A percentile compares a stretch with the other conserved stretches of the same genome.
Evolutionary conservation across 2,888 invertebrate species (phyloP).

Genomic region (Catocala nupta): DNA sequence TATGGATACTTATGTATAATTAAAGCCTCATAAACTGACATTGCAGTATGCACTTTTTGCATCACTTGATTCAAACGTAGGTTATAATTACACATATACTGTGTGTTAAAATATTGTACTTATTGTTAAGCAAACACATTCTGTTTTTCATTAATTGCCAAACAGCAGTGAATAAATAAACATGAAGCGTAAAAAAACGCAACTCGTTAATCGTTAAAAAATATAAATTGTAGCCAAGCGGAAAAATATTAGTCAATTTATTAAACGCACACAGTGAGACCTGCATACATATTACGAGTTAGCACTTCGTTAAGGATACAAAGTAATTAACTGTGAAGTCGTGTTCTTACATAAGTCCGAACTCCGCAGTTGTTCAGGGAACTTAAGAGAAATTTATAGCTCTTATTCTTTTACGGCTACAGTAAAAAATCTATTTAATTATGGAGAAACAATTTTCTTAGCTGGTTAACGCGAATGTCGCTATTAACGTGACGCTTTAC

Average conservation of each 20-base stretch:
- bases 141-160: too few species aligned
- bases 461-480: constrained; percentile 20
- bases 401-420: constrained; percentile 61
- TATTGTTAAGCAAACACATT: too few species aligned
- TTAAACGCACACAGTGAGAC: constrained; percentile 52
- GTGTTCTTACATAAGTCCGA: constrained; percentile 64
- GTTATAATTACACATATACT: too few species aligned
- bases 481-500: too few species aligned
- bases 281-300: constrained; percentile 70
- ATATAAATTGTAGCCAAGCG: constrained; percentile 20
- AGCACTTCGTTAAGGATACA: constrained; percentile 77
- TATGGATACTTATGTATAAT: too few species aligned
- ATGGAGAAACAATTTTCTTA: constrained; percentile 52
- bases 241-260: constrained; percentile 53
- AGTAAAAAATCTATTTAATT: constrained; percentile 64
- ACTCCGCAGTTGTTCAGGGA: constrained; percentile 58
- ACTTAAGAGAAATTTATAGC: constrained; percentile 67
- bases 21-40: too few species aligned
- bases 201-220: constrained; percentile 1
- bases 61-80: too few species aligned
- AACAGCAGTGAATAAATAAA: neutral
- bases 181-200: neutral
- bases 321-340: constrained; percentile 77
- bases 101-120: too few species aligned
- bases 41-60: too few species aligned